Evolutionary conservation across 2,888 invertebrate species (phyloP), one percentile per base, ranked within the genome.

Genomic region (Oscheius sp.): DNA sequence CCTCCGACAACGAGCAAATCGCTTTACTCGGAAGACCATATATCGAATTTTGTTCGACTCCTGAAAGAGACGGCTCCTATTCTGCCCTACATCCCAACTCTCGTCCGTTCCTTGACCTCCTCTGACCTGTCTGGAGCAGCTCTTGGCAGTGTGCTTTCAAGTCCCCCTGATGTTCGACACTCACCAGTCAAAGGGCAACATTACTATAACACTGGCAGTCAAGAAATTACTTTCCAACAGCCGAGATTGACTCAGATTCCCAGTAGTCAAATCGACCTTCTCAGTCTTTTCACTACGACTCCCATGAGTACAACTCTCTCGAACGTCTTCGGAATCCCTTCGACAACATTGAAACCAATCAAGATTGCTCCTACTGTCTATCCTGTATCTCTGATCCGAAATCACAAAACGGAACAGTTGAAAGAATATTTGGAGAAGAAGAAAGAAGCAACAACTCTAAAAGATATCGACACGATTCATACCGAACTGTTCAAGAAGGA

Each of bases 11-110:
- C 71, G 2, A 47, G 21, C 5, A 53, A 59, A 5, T 33, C 77
- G 0, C 65, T 62, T 32, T 42, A 53, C 47, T 47, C 59, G 13
- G 79, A 74, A 55, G 79, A 82, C 59, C 77, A 80, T 37, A 68
- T 84, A 42, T 77, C 76, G n/a, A 85, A 84, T 63, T 78, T 84
- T 57, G 75, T 83, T 29, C 76, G 74, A n/a, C 79, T 85, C 37
- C 58, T 85, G 33, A 81, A 81, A 51, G 79, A 82, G 65, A 78
- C 83, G 10, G 83, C 84, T 1, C 85, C 85, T 1, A 79, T 85
- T 5, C 76, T 85, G 5, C 85, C 85, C 2, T 80, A 81, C 37
- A 80, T 85, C 35, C 85, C 85, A 9, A 76, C 78, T 2, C 75
- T 85, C 1, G 83, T 85, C 9, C 71, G 80, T 50, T 76, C 80